Conservation (phyloP, 2,113 vertebrate genomes). For the Redunca redunca region DNA sequence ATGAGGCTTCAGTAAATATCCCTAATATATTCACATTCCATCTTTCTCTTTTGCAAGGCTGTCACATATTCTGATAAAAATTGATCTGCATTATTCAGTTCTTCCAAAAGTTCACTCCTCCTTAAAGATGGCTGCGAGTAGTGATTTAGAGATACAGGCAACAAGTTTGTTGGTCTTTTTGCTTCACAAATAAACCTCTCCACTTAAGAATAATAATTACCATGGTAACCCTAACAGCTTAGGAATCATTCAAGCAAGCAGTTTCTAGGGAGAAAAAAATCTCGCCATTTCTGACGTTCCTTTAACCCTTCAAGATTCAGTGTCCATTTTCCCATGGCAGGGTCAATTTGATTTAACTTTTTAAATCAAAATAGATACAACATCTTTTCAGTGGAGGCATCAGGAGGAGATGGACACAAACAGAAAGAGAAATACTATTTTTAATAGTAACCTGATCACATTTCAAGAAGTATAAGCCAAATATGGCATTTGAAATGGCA, state of each 20-base stretch:
- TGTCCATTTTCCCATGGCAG: neutral
- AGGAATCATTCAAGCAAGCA: constrained; percentile 36
- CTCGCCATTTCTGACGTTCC: constrained; percentile 26
- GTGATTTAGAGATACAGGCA: neutral
- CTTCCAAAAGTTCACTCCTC: constrained; percentile 19
- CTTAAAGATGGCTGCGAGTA: neutral
- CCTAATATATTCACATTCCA: neutral
- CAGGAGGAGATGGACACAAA: neutral
- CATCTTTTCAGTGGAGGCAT: neutral
- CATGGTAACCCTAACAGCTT: constrained; percentile 56
- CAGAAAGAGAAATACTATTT: constrained; percentile 16
- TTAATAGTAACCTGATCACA: constrained; percentile 6
- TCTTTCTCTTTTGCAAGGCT: neutral
- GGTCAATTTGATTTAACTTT: constrained; percentile 24
- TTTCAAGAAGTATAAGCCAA: neutral
- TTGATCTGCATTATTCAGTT: constrained; percentile 7
- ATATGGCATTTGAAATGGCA: neutral
- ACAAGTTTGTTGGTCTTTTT: constrained; percentile 54
- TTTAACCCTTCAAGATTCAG: constrained; percentile 52
- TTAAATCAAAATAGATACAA: constrained; percentile 8
- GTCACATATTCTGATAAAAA: neutral
- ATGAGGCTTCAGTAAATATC: neutral
- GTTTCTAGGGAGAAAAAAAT: neutral
- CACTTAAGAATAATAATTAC: constrained; percentile 67
- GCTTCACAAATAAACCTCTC: constrained; percentile 51